Percentiles rank a stretch among this genome's conserved stretches.
Evolutionary conservation across 1,140 invertebrate genomes (phyloP).

Genomic region (Macrocentrus cingulum): DNA sequence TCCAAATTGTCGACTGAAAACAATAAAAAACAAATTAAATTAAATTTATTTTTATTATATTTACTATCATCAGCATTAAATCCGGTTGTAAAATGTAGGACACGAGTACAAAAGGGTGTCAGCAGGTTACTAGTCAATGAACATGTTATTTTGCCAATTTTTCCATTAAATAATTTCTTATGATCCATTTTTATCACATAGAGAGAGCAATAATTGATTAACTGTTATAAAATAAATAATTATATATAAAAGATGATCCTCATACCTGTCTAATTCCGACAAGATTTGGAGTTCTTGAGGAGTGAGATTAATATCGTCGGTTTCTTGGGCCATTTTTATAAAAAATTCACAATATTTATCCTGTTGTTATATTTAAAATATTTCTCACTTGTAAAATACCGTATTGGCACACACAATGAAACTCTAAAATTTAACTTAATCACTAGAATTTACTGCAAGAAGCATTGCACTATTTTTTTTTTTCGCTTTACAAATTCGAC

Average conservation of each 20-base stretch:
- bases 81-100: conserved; percentile 11
- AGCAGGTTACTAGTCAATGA: conserved; percentile 38
- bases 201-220: neutral
- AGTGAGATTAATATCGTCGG: conserved; percentile 63
- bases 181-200: neutral
- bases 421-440: no score
- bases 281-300: conserved; percentile 78
- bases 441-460: no score
- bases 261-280: conserved; percentile 82
- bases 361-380: no score
- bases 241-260: no score
- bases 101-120: conserved; percentile 40
- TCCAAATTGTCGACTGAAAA: conserved; percentile 79
- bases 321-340: conserved; percentile 58
- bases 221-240: neutral
- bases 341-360: no score
- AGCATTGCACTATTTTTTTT: no score
- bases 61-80: no score
- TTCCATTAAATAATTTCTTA: neutral
- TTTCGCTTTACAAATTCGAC: no score
- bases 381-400: no score
- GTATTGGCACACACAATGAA: no score
- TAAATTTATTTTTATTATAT: neutral
- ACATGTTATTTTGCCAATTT: neutral
- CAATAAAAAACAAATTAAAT: conserved; percentile 23